These are phyloP conservation scores for Pampusana beccarii DNA, from an alignment of 2,113 vertebrate genomes.

Conservation along the genomic window DNA sequence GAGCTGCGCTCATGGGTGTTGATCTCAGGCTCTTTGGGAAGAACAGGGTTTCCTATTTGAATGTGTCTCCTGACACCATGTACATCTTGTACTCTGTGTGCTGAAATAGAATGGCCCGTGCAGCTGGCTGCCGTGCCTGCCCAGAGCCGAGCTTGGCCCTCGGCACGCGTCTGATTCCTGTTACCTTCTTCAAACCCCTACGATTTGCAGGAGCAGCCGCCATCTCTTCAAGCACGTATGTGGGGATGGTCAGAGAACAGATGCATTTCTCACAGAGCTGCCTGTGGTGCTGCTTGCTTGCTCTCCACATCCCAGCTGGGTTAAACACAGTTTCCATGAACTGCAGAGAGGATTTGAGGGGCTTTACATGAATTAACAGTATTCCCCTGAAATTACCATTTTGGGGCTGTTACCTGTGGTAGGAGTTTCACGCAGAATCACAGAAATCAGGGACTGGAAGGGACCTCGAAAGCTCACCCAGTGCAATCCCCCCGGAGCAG, in stretches of 20 bases:
- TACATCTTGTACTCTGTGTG: background rate
- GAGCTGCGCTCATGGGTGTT: accelerated
- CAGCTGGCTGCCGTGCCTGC: accelerated
- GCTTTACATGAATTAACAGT: background rate
- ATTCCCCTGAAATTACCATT: background rate
- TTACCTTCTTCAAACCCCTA: background rate
- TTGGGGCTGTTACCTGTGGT: background rate
- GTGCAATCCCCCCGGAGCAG: no score
- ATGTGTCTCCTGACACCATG: background rate
- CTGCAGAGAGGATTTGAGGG: background rate
- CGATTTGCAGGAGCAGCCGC: accelerated
- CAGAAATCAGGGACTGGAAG: no score
- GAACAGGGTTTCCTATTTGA: background rate
- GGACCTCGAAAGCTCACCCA: no score
- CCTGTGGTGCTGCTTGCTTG: background rate
- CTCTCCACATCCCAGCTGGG: accelerated
- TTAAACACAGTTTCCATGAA: background rate
- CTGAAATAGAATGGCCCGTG: background rate
- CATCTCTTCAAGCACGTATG: background rate
- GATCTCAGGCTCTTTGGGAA: background rate
- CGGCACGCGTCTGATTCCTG: accelerated
- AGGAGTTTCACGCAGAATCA: background rate
- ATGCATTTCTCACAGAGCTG: background rate
- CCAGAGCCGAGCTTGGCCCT: accelerated
- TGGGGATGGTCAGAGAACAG: background rate